Evolutionary conservation across 2,113 vertebrate species (phyloP).

Genomic region (Callospermophilus lateralis): DNA sequence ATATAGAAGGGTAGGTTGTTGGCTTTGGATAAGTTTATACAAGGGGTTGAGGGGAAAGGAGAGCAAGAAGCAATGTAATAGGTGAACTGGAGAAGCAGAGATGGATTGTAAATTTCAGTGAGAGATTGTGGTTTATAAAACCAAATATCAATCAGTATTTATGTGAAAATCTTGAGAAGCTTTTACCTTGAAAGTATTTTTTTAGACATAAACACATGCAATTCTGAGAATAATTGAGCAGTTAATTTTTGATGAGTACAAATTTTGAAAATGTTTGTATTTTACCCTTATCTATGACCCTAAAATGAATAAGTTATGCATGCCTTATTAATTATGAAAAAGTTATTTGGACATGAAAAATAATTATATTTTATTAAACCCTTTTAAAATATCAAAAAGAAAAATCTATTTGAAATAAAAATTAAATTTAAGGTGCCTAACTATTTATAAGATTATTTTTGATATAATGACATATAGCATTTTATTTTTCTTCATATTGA

Average conservation of each 20-base stretch:
- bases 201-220: background rate
- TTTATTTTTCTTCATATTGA: background rate
- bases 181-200: conserved; percentile 29
- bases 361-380: background rate
- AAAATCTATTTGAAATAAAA: conserved; percentile 5
- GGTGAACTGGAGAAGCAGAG: background rate
- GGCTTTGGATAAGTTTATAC: background rate
- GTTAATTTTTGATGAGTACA: background rate
- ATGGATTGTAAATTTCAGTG: background rate
- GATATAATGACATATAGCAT: background rate
- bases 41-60: background rate
- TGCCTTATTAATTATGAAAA: background rate
- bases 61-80: accelerated
- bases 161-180: background rate
- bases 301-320: conserved; percentile 24
- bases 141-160: background rate
- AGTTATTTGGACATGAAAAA: background rate
- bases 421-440: background rate
- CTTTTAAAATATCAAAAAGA: background rate
- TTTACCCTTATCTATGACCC: background rate
- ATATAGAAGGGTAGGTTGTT: background rate
- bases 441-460: conserved; percentile 12
- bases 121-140: background rate
- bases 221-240: background rate
- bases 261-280: background rate